Evolutionary conservation across 2,113 vertebrate genomes (phyloP), one percentile per base, ranked within the genome.

Genomic region (Neodon shergylaensis): DNA sequence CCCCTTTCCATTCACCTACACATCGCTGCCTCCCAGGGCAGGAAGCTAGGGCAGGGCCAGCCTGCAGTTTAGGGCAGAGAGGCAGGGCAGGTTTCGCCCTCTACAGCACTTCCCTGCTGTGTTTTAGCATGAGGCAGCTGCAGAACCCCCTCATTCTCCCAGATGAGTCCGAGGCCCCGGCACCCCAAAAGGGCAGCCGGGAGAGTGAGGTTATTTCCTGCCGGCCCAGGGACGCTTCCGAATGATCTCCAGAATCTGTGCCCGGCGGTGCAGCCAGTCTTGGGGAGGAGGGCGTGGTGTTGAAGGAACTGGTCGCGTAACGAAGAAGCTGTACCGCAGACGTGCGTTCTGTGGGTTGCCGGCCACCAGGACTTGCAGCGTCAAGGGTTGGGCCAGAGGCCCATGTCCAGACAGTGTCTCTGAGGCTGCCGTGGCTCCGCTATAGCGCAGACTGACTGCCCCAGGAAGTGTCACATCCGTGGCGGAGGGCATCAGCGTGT

Each of bases 241-340:
- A 1, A 98, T 96, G 39, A 98, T 94, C 90, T 98, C 97, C 82
- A 98, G 85, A 42, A 98, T 98, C 84, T 98, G 96, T 0, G 98
- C 98, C 70, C 96, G 97, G 47, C 98, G 98, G 33, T 96, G 98
- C 79, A 98, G 95, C 98, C 98, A 98, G 96, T 98, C 98, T 63
- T 93, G 97, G 4, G 79, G 87, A 2, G 28, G 2, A 0, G 66
- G 58, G 7, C 61, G 95, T 3, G 90, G 73, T 0, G 92, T 76
- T 1, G 96, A 47, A 17, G 95, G 94, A 12, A 31, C 21, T 0
- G 96, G 96, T 26, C 63, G 79, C 0, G 98, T 98, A 72, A 96
- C 90, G 0, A 98, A 98, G 95, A 98, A 98, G 91, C 98, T 98
- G 97, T 98, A 98, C 0, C 97, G 98, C 26, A 99, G 77, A 1